Percentiles rank a stretch among this genome's conserved stretches.
These are phyloP conservation scores for Phaethornis superciliosus DNA, from an alignment of 2,113 vertebrate species.

Conservation along the genomic window DNA sequence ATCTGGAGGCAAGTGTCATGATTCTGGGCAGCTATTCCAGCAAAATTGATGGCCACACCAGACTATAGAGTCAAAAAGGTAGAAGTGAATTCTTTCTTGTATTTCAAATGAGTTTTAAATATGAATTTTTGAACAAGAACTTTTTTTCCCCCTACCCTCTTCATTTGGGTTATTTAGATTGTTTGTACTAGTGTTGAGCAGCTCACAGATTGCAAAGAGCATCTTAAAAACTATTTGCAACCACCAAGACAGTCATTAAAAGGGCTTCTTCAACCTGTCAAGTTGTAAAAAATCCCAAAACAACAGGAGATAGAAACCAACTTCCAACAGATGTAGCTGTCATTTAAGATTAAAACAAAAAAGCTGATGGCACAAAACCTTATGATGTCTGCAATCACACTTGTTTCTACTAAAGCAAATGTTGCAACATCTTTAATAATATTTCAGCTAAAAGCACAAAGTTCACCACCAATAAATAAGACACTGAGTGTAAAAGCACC, in stretches of 20 bases:
- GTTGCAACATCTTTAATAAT: background rate
- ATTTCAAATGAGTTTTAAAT: background rate
- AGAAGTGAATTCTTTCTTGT: background rate
- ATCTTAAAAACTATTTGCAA: slow-evolving; percentile 3
- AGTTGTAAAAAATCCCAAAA: background rate
- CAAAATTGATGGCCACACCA: background rate
- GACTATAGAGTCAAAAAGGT: background rate
- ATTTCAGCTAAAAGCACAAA: slow-evolving; percentile 14
- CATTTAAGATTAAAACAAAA: slow-evolving; percentile 53
- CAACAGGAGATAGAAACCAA: slow-evolving; percentile 36
- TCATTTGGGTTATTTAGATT: background rate
- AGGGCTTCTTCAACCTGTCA: slow-evolving; percentile 22
- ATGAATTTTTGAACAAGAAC: background rate
- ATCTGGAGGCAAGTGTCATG: background rate
- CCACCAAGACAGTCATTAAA: slow-evolving; percentile 27
- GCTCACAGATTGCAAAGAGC: background rate
- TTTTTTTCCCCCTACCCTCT: background rate
- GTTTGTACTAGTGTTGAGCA: background rate
- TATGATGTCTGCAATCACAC: slow-evolving; percentile 2
- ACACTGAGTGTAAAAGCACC: background rate
- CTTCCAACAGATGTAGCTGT: slow-evolving; percentile 60
- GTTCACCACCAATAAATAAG: background rate
- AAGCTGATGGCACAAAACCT: slow-evolving; percentile 5
- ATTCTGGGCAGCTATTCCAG: background rate
- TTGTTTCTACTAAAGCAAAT: slow-evolving; percentile 11